phyloP scores from a whole-genome alignment of 2,888 invertebrate genomes.

The Agrotis ipsilon region DNA sequence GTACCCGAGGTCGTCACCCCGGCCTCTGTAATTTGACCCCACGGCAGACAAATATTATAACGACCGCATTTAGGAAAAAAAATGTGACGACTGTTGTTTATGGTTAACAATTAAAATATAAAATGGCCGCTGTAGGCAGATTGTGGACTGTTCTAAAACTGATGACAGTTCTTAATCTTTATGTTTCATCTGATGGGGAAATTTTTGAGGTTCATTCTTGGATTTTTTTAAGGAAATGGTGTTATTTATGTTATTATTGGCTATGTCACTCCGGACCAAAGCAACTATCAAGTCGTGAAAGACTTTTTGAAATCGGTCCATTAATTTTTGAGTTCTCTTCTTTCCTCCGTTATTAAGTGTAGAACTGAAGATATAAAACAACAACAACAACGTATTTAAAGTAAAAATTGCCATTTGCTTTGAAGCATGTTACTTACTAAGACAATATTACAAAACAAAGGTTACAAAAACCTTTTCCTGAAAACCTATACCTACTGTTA shows the following conservation, averaged over 20 bases:
- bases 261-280: no score
- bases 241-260: no score
- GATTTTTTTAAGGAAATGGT: neutral
- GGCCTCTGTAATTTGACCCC: conserved; percentile 35
- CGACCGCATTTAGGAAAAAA: conserved; percentile 39
- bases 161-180: conserved; percentile 22
- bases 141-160: conserved; percentile 23
- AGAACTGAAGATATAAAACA: no score
- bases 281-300: no score
- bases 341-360: no score
- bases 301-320: no score
- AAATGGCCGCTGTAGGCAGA: conserved; percentile 17
- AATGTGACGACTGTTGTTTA: conserved; percentile 42
- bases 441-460: neutral
- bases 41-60: conserved; percentile 50
- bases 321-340: no score
- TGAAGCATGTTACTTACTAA: no score
- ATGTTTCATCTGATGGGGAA: conserved; percentile 4
- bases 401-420: no score
- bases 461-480: neutral
- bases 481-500: neutral
- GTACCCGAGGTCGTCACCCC: conserved; percentile 12
- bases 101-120: conserved; percentile 45
- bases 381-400: no score
- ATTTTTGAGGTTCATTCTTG: neutral